Base-by-base conservation (phyloP, 2,888 invertebrate species). In the Drosophila hamatofila region DNA sequence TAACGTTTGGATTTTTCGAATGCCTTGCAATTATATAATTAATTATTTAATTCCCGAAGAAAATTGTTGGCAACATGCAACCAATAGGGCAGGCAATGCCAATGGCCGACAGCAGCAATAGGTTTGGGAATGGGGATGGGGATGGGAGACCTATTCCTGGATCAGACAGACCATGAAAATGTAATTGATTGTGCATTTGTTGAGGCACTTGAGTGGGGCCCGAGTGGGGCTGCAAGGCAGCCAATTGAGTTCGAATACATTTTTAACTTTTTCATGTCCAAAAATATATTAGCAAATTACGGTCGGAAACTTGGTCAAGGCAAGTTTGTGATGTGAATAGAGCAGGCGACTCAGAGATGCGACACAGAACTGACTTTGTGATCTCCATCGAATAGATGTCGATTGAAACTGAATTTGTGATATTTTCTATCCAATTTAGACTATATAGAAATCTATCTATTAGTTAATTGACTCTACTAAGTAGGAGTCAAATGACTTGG, bases 1-100 rank as follows among this genome's bases (percentile, higher is more conserved):
- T 75, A 76, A 63, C 81, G 72, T 78, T 81, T 46, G 66, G 78
- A 57, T 66, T 63, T 51, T 61, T 66, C 63, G 58, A 73, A 70
- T 55, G 42, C 70, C 58, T 72, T 75, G 75, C 84, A 84, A 84
- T 84, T 84, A 84, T 86, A 81, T 86, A 83, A 88, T 84, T 88
- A 88, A 84, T 84, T 84, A 84, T 84, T 84, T 79, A 80, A 80
- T 73, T 73, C 80, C 57, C 49, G 63, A 74, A 60, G 81, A 81
- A 84, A 86, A 88, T 84, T 88, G 89, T 88, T 69, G 65, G 59
- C 12, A 74, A 77, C 84, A 84, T 88, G 84, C 89, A 83, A 83
- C 61, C 61, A 11, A 54, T 59, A 60, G 79, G 60, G 57, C 68
- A 61, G 69, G 46, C 78, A 59, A 62, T 48, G 54, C 39, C 64